Evolutionary conservation across 1,140 invertebrate genomes (phyloP).

Genomic region (Leptopilina boulardi): DNA sequence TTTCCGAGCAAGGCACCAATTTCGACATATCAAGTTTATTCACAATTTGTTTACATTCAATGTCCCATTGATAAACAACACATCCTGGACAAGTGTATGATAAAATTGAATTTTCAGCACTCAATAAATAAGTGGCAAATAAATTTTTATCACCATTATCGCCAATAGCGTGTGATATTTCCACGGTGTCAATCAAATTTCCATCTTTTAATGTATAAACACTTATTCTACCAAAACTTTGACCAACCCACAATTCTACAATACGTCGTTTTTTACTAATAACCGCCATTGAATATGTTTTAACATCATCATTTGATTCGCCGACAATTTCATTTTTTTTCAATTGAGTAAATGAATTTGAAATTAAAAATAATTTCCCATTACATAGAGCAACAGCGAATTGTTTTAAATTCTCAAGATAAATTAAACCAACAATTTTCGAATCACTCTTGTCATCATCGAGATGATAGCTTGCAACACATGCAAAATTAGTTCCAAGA

Average conservation of each 20-base stretch:
- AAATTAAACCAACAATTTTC: slow-evolving; percentile 80
- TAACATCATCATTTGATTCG: slow-evolving; percentile 59
- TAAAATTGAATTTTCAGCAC: slow-evolving; percentile 80
- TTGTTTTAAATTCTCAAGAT: slow-evolving; percentile 80
- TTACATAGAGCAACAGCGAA: slow-evolving; percentile 85
- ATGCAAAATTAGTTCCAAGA: slow-evolving; percentile 71
- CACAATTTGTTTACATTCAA: slow-evolving; percentile 79
- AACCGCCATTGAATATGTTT: slow-evolving; percentile 70
- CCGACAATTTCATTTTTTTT: slow-evolving; percentile 67
- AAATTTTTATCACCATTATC: slow-evolving; percentile 65
- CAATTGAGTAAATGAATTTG: slow-evolving; percentile 70
- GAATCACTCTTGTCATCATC: slow-evolving; percentile 75
- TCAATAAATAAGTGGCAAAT: slow-evolving; percentile 71
- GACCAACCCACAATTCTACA: slow-evolving; percentile 83
- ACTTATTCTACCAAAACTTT: slow-evolving; percentile 84
- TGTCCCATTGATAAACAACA: slow-evolving; percentile 91
- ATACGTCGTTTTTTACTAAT: slow-evolving; percentile 65
- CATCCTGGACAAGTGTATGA: slow-evolving; percentile 88
- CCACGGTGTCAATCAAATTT: slow-evolving; percentile 64
- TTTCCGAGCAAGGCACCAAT: slow-evolving; percentile 93
- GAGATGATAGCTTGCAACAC: slow-evolving; percentile 74
- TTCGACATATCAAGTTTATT: slow-evolving; percentile 94
- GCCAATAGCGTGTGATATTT: slow-evolving; percentile 57
- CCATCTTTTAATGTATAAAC: slow-evolving; percentile 79
- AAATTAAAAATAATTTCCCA: slow-evolving; percentile 84